Evolutionary conservation across 2,888 invertebrate genomes (phyloP).

Genomic region (Diadromus collaris): DNA sequence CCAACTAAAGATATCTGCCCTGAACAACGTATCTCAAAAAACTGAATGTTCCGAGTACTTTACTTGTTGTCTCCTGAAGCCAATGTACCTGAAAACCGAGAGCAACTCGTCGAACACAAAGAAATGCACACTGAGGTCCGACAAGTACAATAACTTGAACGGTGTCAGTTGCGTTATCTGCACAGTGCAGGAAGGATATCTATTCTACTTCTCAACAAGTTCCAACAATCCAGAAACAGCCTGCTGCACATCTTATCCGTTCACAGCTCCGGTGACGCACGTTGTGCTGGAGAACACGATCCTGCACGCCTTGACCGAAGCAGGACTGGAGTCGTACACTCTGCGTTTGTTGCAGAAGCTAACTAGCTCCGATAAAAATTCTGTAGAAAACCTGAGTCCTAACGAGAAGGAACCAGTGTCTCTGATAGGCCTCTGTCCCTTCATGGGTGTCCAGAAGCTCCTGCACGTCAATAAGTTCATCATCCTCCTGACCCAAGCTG

Average conservation of each 20-base stretch:
- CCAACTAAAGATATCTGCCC: conserved; percentile 80
- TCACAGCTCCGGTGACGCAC: conserved; percentile 86
- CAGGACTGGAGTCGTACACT: conserved; percentile 90
- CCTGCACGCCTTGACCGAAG: conserved; percentile 88
- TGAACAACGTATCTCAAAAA: conserved; percentile 77
- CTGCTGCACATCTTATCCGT: conserved; percentile 82
- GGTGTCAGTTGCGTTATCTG: conserved; percentile 85
- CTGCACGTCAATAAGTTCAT: conserved; percentile 81
- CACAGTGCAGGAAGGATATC: conserved; percentile 86
- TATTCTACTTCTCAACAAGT: conserved; percentile 83
- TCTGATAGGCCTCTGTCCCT: conserved; percentile 86
- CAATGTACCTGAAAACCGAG: conserved; percentile 77
- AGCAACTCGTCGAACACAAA: conserved; percentile 70
- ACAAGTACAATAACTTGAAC: conserved; percentile 82
- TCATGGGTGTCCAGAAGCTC: conserved; percentile 84
- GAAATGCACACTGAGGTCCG: conserved; percentile 81
- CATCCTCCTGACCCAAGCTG: conserved; percentile 83
- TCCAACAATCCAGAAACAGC: conserved; percentile 67
- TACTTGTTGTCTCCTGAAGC: conserved; percentile 81
- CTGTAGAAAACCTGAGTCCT: conserved; percentile 81
- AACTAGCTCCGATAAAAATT: conserved; percentile 81
- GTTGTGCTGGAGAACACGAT: conserved; percentile 86
- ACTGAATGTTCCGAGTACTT: conserved; percentile 81
- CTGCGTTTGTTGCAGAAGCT: conserved; percentile 83
- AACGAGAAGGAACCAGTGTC: conserved; percentile 84